Base-by-base conservation (phyloP, 2,113 vertebrate genomes). In the Rhinopomastus cyanomelas region DNA sequence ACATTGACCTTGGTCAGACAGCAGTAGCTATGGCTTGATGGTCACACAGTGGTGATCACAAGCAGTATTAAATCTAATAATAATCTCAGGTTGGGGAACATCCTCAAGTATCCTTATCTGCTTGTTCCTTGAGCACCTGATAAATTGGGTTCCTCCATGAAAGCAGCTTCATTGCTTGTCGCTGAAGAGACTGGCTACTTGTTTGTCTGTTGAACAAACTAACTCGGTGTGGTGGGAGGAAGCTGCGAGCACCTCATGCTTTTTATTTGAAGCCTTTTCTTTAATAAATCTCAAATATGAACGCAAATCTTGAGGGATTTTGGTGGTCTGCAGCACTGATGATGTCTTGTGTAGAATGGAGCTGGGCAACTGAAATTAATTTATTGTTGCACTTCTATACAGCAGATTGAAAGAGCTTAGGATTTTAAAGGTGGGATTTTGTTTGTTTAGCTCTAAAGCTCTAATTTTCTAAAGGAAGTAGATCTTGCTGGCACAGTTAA, bases 151-250 rank as follows among this genome's bases (percentile, higher is more conserved):
- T 91, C n/a, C 46, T 87, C 44, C 12, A 11, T 32, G 14, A 67
- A 78, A 68, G 65, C 51, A 78, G 55, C 71, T 66, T 82, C n/a
- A 29, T 75, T 73, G 71, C 11, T 2, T 73, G 59, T 86, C 87
- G 8, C 73, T 80, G 80, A 91, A 62, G 59, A 94, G 94, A 95
- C 91, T 95, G 95, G 95, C 94, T 96, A 90, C 85, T 96, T 96
- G 92, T 93, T 96, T 95, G 84, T 95, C 93, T 95, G 66, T 82
- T 95, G 83, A 76, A 87, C 91, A 94, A 95, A 92, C 71, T 73
- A 71, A 0, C 81, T 62, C 66, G 80, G 67, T 66, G 68, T 85
- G 82, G 46, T 44, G 82, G 55, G 75, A 73, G 42, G 79, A 81
- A 75, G 42, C 51, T 73, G 30, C 46, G 56, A 86, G 73, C 37